These are phyloP conservation scores for Solenodon paradoxus DNA, from an alignment of 2,113 vertebrate genomes.

Conservation along the genomic window DNA sequence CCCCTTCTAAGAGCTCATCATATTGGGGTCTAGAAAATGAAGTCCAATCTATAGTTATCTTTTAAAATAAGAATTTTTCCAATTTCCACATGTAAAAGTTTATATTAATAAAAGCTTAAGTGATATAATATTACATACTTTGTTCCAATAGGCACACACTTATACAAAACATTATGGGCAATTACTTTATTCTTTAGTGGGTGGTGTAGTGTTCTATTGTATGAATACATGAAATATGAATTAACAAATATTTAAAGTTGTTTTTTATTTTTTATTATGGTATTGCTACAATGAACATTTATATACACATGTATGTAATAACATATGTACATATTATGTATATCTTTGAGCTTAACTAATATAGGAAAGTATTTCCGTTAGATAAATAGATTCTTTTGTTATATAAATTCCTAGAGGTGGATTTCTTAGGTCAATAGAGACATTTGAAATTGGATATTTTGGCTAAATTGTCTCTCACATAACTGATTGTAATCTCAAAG, in stretches of 20 bases:
- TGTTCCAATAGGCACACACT: not conserved
- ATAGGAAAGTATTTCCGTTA: not conserved
- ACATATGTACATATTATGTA: not conserved
- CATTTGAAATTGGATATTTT: not conserved
- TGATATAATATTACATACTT: not conserved
- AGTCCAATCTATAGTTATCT: not conserved
- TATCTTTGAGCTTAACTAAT: not conserved
- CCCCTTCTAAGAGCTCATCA: not conserved
- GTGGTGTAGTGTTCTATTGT: not conserved
- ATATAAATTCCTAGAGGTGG: not conserved
- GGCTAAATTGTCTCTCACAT: not conserved
- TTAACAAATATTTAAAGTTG: not conserved
- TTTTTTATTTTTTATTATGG: not conserved
- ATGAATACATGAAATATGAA: not conserved
- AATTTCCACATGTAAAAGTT: not conserved
- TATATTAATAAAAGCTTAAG: not conserved
- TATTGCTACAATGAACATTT: not conserved
- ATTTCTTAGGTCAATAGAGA: not conserved
- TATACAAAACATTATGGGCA: not conserved
- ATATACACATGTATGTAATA: not conserved
- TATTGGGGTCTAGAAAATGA: not conserved
- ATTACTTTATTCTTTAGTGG: not conserved
- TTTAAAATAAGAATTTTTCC: not conserved
- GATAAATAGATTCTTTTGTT: not conserved
- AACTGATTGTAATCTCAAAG: not conserved